A percentile compares a stretch with the other conserved stretches of the same genome.
Evolutionary conservation across 2,888 invertebrate species (phyloP).

Genomic region (Dicyrtomina minuta): DNA sequence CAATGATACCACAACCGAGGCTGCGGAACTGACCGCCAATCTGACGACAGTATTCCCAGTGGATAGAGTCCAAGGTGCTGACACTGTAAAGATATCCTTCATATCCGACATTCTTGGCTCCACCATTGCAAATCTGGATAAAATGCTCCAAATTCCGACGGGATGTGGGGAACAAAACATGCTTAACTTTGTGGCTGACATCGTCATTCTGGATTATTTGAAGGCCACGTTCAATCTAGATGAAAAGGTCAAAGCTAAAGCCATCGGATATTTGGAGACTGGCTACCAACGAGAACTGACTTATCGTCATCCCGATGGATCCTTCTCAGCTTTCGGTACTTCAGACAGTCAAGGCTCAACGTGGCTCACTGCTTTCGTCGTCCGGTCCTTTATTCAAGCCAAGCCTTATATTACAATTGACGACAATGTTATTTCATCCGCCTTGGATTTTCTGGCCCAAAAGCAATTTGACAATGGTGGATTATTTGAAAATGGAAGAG

Average conservation of each 20-base stretch:
- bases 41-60: constrained; percentile 36
- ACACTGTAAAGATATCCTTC: constrained; percentile 37
- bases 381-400: constrained; percentile 74
- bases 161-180: constrained; percentile 50
- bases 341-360: constrained; percentile 70
- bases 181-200: constrained; percentile 44
- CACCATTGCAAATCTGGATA: constrained; percentile 72
- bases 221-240: constrained; percentile 19
- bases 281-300: constrained; percentile 91
- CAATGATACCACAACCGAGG: too few species aligned
- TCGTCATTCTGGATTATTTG: constrained; percentile 43
- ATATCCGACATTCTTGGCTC: constrained; percentile 74
- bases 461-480: constrained; percentile 70
- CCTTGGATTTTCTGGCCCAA: constrained; percentile 71
- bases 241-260: constrained; percentile 33
- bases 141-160: constrained; percentile 53
- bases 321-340: constrained; percentile 82
- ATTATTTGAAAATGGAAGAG: constrained; percentile 71
- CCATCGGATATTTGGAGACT: constrained; percentile 65
- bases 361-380: constrained; percentile 86
- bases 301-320: constrained; percentile 81
- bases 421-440: constrained; percentile 63
- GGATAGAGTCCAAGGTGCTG: constrained; percentile 40
- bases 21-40: neutral
- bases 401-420: constrained; percentile 72